Conservation (phyloP, 2,797 vertebrate species). For the Crax fasciolata region DNA sequence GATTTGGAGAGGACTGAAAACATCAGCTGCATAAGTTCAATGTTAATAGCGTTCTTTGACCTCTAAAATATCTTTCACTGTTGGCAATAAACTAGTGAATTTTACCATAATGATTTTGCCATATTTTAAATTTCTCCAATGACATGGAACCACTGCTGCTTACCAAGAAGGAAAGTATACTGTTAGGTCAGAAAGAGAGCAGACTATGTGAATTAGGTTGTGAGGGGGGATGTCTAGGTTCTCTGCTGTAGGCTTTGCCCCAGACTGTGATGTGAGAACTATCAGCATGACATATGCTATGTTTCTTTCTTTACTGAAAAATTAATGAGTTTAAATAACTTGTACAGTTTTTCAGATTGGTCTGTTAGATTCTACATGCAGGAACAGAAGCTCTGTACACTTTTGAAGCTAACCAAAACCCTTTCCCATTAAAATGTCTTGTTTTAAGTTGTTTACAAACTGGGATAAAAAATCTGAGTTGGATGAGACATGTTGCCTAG, state of each 20-base stretch:
- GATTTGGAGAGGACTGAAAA: neutral
- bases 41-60: conserved; percentile 22
- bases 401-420: neutral
- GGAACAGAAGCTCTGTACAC: neutral
- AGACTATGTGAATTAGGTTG: conserved; percentile 19
- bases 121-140: neutral
- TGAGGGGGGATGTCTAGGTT: neutral
- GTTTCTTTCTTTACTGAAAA: neutral
- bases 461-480: neutral
- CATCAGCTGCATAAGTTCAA: neutral
- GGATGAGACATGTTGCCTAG: neutral
- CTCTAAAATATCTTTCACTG: neutral
- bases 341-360: neutral
- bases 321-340: neutral
- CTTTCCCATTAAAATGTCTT: neutral
- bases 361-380: neutral
- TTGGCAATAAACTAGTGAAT: conserved; percentile 22
- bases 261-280: neutral
- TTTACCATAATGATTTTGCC: neutral
- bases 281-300: neutral
- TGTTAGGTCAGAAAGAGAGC: neutral
- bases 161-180: neutral
- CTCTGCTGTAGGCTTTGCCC: neutral
- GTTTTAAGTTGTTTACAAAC: neutral
- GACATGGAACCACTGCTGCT: neutral